These are phyloP conservation scores for Girardia tigrina DNA, from an alignment of 2,888 invertebrate genomes.

Conservation along the genomic window DNA sequence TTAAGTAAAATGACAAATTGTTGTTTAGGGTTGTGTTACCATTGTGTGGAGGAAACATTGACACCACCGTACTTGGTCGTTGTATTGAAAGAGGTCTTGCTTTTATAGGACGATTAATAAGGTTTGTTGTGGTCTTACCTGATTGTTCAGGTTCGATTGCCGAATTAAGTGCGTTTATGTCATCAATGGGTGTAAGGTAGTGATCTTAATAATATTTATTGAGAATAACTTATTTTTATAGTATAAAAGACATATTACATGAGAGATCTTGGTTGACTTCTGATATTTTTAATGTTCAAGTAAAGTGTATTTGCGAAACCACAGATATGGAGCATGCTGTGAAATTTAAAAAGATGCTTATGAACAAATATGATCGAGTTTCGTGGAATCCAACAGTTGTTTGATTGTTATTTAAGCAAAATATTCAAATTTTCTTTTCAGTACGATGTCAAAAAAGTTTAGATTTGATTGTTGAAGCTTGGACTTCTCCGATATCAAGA, in stretches of 20 bases:
- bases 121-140: slow-evolving; percentile 58
- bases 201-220: slow-evolving; percentile 10
- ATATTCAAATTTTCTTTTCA: background rate
- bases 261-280: slow-evolving; percentile 81
- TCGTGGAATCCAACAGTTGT: background rate
- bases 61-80: slow-evolving; percentile 72
- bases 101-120: slow-evolving; percentile 61
- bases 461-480: too few species aligned
- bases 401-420: background rate
- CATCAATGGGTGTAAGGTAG: slow-evolving; percentile 60
- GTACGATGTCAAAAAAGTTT: background rate
- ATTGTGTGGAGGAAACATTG: slow-evolving; percentile 71
- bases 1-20: background rate
- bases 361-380: slow-evolving; percentile 16
- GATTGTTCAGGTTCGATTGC: slow-evolving; percentile 76
- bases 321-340: slow-evolving; percentile 65
- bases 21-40: slow-evolving; percentile 29
- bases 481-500: too few species aligned
- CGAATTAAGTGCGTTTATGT: slow-evolving; percentile 65
- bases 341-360: slow-evolving; percentile 51
- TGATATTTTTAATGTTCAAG: slow-evolving; percentile 67
- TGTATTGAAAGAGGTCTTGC: slow-evolving; percentile 75
- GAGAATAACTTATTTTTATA: slow-evolving; percentile 40
- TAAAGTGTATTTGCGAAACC: slow-evolving; percentile 77
- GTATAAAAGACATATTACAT: slow-evolving; percentile 82